Conservation (phyloP, 2,888 invertebrate genomes). For the Cheilosia urbana region DNA sequence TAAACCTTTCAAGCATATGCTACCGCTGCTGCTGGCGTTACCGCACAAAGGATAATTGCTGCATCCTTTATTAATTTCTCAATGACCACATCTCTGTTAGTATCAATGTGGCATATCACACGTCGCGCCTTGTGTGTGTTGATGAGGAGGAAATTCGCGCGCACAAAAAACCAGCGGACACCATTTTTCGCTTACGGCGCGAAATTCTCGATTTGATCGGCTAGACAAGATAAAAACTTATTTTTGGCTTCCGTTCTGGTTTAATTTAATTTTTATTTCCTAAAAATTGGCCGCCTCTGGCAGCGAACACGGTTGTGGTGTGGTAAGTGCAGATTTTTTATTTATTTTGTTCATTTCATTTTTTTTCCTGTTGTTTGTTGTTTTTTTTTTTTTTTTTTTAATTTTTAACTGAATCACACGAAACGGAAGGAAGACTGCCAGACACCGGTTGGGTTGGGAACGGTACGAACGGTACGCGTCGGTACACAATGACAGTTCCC, state of each 20-base stretch:
- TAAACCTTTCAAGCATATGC: constrained; percentile 30
- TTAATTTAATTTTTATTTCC: constrained; percentile 75
- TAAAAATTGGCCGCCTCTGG: constrained; percentile 70
- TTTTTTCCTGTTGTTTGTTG: constrained; percentile 1
- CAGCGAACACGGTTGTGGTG: constrained; percentile 52
- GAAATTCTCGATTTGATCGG: constrained; percentile 72
- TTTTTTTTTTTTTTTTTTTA: constrained; percentile 24
- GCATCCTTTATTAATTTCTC: constrained; percentile 67
- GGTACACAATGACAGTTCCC: constrained; percentile 14
- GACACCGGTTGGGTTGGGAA: constrained; percentile 30
- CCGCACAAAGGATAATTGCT: constrained; percentile 51
- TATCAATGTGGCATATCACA: constrained; percentile 47
- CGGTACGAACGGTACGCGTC: constrained; percentile 7
- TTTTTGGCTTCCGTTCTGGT: constrained; percentile 75
- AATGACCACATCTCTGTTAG: constrained; percentile 45
- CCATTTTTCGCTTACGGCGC: constrained; percentile 68
- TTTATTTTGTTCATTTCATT: constrained; percentile 12
- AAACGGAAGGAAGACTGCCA: constrained; percentile 71
- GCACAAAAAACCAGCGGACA: constrained; percentile 41
- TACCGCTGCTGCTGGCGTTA: background rate
- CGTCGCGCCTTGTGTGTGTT: constrained; percentile 22
- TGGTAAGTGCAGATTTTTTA: constrained; percentile 43
- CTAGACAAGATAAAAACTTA: constrained; percentile 75
- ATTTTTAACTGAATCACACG: constrained; percentile 33
- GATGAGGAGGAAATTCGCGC: constrained; percentile 32